Conservation (phyloP, 2,113 vertebrate species). For the Ceyx margarethae region DNA sequence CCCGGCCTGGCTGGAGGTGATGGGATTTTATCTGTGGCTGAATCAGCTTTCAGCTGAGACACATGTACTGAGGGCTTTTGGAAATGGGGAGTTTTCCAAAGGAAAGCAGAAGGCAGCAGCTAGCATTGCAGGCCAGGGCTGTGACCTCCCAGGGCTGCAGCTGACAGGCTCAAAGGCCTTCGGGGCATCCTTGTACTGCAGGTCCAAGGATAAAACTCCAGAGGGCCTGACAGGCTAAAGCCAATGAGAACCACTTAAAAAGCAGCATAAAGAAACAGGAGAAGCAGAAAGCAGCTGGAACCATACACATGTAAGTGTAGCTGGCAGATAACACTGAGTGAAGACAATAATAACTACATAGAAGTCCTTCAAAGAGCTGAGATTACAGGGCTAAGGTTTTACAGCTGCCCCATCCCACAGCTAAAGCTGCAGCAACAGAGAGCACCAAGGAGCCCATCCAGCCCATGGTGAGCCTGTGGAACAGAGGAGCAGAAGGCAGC, state of each 20-base stretch:
- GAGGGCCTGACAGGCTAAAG: background rate
- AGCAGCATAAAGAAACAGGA: background rate
- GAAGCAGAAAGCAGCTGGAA: background rate
- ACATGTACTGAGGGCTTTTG: background rate
- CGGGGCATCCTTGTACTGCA: background rate
- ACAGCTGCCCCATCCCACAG: background rate
- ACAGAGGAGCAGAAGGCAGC: background rate
- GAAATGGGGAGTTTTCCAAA: background rate
- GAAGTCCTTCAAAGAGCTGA: background rate
- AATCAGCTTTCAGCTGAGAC: background rate
- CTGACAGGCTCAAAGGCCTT: background rate
- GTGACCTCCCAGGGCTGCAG: background rate
- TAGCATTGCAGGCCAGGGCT: background rate
- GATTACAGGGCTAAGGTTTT: conserved; percentile 29
- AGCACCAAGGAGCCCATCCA: background rate
- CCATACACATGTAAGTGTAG: background rate
- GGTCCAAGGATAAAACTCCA: background rate
- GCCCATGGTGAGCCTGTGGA: background rate
- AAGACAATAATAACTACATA: background rate
- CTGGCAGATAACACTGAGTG: background rate
- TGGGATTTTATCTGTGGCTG: background rate
- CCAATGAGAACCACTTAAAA: background rate
- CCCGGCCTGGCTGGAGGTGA: background rate
- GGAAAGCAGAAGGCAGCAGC: background rate
- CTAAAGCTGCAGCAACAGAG: background rate